Evolutionary conservation across 2,888 invertebrate genomes (phyloP).

Genomic region (Agonopterix arenella): DNA sequence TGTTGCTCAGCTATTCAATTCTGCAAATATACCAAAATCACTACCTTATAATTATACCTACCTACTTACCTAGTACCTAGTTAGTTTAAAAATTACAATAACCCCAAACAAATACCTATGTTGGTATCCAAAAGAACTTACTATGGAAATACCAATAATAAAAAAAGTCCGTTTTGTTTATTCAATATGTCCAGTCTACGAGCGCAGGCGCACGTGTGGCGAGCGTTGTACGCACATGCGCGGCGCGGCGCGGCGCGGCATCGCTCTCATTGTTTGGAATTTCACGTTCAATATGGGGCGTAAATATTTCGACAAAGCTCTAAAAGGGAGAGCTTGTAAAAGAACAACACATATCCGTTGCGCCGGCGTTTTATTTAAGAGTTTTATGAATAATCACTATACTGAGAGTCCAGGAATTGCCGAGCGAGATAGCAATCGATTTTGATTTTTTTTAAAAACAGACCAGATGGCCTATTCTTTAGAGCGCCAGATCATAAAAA

Average conservation of each 20-base stretch:
- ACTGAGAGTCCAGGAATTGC: too few species aligned
- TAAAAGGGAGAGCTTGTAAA: slow-evolving; percentile 60
- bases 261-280: slow-evolving; percentile 65
- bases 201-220: slow-evolving; percentile 54
- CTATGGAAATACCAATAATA: slow-evolving; percentile 6
- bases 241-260: slow-evolving; percentile 36
- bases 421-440: too few species aligned
- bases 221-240: slow-evolving; percentile 28
- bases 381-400: too few species aligned
- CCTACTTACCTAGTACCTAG: too few species aligned
- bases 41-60: too few species aligned
- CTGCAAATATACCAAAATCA: too few species aligned
- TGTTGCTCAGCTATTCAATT: too few species aligned
- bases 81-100: neutral
- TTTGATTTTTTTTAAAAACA: too few species aligned
- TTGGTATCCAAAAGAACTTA: slow-evolving; percentile 8
- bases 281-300: slow-evolving; percentile 69
- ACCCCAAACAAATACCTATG: neutral
- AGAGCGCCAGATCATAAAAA: too few species aligned
- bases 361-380: neutral
- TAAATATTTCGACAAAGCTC: slow-evolving; percentile 72
- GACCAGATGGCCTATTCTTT: too few species aligned
- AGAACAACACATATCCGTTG: slow-evolving; percentile 41
- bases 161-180: slow-evolving; percentile 41
- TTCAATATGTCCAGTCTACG: slow-evolving; percentile 39